Evolutionary conservation across 1,140 invertebrate genomes (phyloP).

Genomic region (Nasonia vitripennis): DNA sequence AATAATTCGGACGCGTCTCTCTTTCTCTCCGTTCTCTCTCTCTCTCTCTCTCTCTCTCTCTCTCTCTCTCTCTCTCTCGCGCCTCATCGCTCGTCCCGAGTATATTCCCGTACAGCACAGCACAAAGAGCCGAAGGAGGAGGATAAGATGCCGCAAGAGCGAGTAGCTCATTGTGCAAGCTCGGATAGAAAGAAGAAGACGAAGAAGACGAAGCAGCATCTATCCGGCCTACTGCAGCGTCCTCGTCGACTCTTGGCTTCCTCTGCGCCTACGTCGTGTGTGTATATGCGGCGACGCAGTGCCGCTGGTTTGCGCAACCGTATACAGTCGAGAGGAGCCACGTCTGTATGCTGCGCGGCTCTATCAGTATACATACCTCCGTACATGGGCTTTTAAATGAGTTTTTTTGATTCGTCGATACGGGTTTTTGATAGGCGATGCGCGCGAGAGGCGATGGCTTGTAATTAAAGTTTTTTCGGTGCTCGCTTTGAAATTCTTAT

Average conservation of each 20-base stretch:
- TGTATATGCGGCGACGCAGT: neutral
- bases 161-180: slow-evolving; percentile 35
- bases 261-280: slow-evolving; percentile 18
- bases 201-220: slow-evolving; percentile 8
- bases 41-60: too few species aligned
- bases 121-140: slow-evolving; percentile 7
- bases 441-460: too few species aligned
- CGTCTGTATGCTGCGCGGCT: neutral
- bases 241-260: neutral
- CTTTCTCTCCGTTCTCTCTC: neutral
- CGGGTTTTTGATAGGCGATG: too few species aligned
- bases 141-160: slow-evolving; percentile 22
- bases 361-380: neutral
- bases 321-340: slow-evolving; percentile 8
- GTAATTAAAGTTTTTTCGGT: neutral
- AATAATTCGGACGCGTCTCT: slow-evolving; percentile 3
- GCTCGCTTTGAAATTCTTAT: neutral
- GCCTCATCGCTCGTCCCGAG: neutral
- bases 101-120: neutral
- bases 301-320: neutral
- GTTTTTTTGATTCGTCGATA: too few species aligned
- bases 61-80: neutral
- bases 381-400: neutral
- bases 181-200: neutral
- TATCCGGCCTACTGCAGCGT: neutral